Conservation (phyloP, 2,797 vertebrate species). For the Sebastes trivittatus region DNA sequence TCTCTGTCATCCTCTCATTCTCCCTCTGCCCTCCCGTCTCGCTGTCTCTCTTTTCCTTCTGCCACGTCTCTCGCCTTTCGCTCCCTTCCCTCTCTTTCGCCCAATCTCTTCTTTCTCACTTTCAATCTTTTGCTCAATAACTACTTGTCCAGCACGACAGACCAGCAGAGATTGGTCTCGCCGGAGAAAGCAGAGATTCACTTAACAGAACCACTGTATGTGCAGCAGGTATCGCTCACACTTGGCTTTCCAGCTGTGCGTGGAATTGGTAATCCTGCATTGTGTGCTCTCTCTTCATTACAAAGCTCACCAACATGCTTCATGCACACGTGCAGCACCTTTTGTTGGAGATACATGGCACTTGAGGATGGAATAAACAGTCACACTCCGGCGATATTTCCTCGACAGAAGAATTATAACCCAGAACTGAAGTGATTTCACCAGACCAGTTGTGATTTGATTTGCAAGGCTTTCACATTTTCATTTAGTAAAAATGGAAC, state of each 20-base stretch:
- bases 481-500: conserved; percentile 49
- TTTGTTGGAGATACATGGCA: background rate
- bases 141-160: conserved; percentile 60
- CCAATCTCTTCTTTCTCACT: conserved; percentile 53
- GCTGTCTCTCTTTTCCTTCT: background rate
- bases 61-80: background rate
- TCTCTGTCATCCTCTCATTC: conserved; percentile 29
- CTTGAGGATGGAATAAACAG: conserved; percentile 30
- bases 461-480: conserved; percentile 61
- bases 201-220: conserved; percentile 56
- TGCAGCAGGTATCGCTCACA: conserved; percentile 58
- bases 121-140: conserved; percentile 68
- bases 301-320: conserved; percentile 19
- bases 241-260: conserved; percentile 36
- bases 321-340: background rate
- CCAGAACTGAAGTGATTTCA: conserved; percentile 21
- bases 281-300: conserved; percentile 35
- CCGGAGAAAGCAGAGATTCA: conserved; percentile 49
- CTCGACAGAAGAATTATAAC: conserved; percentile 30
- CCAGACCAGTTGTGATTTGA: conserved; percentile 37
- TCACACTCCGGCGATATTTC: conserved; percentile 12
- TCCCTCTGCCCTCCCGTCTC: background rate
- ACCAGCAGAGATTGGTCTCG: conserved; percentile 57
- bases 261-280: conserved; percentile 55
- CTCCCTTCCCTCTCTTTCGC: conserved; percentile 1